Percentiles rank a stretch among this genome's conserved stretches.
Evolutionary conservation across 2,888 invertebrate genomes (phyloP).

Genomic region (Lutraria lutraria): DNA sequence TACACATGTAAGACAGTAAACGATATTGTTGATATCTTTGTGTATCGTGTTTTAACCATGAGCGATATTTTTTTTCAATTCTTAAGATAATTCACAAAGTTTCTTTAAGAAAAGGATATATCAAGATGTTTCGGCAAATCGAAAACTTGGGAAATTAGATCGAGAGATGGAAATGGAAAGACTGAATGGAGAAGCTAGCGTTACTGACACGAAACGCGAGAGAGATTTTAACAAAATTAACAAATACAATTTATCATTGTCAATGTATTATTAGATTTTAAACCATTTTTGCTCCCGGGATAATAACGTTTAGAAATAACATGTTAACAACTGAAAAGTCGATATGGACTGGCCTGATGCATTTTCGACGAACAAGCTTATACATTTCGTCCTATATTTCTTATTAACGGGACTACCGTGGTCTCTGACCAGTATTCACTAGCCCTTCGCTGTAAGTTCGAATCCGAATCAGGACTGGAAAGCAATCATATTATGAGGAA

Average conservation of each 20-base stretch:
- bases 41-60: too few relatives aligned
- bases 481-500: too few relatives aligned
- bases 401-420: too few relatives aligned
- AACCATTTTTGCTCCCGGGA: neutral
- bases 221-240: neutral
- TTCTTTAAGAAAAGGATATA: too few relatives aligned
- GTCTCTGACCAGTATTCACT: too few relatives aligned
- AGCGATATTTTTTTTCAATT: too few relatives aligned
- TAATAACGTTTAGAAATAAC: conserved; percentile 10
- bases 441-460: too few relatives aligned
- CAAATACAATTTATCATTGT: conserved; percentile 5
- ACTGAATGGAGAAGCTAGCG: neutral
- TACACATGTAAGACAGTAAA: too few relatives aligned
- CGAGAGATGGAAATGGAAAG: neutral
- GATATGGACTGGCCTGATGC: neutral
- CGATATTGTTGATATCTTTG: too few relatives aligned
- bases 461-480: too few relatives aligned
- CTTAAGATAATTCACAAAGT: too few relatives aligned
- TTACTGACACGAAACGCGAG: neutral
- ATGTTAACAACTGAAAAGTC: conserved; percentile 10
- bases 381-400: neutral
- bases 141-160: neutral
- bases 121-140: neutral
- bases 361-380: neutral
- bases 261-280: conserved; percentile 5